Conservation (phyloP, 2,888 invertebrate genomes). For the Augochlorella aurata region DNA sequence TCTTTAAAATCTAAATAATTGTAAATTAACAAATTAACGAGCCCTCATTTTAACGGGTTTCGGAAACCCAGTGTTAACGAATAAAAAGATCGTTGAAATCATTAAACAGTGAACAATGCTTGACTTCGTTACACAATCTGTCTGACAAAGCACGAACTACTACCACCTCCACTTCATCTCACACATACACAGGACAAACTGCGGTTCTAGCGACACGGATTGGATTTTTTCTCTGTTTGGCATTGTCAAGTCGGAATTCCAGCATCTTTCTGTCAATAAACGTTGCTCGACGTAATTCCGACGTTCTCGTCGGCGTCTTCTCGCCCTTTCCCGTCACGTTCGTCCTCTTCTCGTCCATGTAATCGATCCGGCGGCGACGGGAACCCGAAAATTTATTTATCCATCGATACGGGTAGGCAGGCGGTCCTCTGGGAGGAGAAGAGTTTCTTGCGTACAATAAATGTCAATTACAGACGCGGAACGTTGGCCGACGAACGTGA, state of each 20-base stretch:
- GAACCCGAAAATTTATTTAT: constrained; percentile 28
- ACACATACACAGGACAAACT: too few relatives aligned
- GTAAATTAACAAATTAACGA: too few relatives aligned
- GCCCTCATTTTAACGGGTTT: too few relatives aligned
- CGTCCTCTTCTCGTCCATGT: neutral
- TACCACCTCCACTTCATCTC: neutral
- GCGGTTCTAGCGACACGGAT: neutral
- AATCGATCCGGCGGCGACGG: neutral
- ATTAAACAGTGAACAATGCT: too few relatives aligned
- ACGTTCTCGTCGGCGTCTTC: neutral
- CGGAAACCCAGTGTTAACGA: too few relatives aligned
- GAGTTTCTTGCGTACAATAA: constrained; percentile 50
- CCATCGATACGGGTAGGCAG: constrained; percentile 23
- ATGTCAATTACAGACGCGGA: constrained; percentile 55
- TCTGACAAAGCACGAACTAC: neutral
- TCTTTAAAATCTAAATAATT: too few relatives aligned
- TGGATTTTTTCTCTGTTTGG: neutral
- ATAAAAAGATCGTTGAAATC: too few relatives aligned
- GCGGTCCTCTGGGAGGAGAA: neutral
- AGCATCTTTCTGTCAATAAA: neutral
- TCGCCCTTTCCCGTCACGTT: constrained; percentile 14
- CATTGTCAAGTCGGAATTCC: neutral
- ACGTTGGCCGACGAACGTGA: constrained; percentile 47
- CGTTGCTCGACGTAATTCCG: neutral
- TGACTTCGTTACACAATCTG: neutral